Conservation (phyloP, 2,888 invertebrate species). For the Heliconius aoede region DNA sequence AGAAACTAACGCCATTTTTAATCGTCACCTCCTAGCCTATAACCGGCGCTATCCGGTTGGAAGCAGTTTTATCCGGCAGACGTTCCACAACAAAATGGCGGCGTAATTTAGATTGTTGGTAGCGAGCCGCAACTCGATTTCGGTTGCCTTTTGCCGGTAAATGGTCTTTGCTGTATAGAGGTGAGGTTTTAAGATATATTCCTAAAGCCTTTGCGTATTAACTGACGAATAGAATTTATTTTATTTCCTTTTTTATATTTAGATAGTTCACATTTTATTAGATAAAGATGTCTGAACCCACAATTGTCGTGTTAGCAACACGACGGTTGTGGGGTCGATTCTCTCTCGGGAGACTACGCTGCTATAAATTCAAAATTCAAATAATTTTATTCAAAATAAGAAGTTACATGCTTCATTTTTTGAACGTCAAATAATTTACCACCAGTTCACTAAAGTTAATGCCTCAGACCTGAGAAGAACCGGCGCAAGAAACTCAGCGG, state of each 20-base stretch:
- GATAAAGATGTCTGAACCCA: neutral
- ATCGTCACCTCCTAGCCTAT: conserved; percentile 21
- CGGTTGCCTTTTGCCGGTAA: conserved; percentile 31
- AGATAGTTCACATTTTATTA: neutral
- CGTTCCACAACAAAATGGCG: conserved; percentile 61
- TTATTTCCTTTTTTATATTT: neutral
- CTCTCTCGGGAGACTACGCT: too few relatives aligned
- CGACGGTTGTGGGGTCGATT: neutral
- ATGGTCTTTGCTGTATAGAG: conserved; percentile 24
- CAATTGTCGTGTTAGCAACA: too few relatives aligned
- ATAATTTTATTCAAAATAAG: too few relatives aligned
- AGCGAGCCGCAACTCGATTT: conserved; percentile 37
- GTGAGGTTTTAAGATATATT: conserved; percentile 22
- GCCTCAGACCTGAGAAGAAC: too few relatives aligned
- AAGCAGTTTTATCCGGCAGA: conserved; percentile 62
- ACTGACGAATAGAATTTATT: neutral
- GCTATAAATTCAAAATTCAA: too few relatives aligned
- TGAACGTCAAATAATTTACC: too few relatives aligned
- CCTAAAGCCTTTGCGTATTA: conserved; percentile 3
- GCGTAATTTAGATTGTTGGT: conserved; percentile 54
- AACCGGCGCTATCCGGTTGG: conserved; percentile 53
- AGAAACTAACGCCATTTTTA: neutral
- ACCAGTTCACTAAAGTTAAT: too few relatives aligned
- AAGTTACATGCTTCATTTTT: too few relatives aligned
- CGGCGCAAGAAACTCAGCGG: too few relatives aligned